Evolutionary conservation across 2,113 vertebrate species (phyloP).

Genomic region (Malaclemys terrapin): DNA sequence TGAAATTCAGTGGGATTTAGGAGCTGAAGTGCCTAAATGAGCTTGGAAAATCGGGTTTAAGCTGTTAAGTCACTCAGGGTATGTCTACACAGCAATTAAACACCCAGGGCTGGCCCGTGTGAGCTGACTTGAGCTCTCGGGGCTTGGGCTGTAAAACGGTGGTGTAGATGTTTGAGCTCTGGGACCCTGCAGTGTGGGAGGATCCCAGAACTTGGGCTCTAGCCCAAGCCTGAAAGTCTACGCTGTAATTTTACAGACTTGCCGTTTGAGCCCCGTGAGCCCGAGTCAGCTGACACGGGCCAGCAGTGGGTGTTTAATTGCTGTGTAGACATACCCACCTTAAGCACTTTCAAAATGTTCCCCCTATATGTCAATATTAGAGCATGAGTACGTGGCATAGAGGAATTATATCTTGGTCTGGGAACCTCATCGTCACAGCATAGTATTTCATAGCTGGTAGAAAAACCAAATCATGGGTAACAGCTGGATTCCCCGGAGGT

Average conservation of each 20-base stretch:
- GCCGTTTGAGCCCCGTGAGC: too few species aligned
- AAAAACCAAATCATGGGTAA: accelerated
- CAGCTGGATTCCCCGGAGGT: not conserved
- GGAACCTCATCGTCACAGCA: not conserved
- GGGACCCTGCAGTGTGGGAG: not conserved
- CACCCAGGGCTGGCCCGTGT: too few species aligned
- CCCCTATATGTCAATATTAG: not conserved
- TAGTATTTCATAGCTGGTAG: not conserved
- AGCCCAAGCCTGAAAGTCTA: too few species aligned
- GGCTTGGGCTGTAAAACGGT: too few species aligned
- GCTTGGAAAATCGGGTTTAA: too few species aligned
- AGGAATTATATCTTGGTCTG: not conserved
- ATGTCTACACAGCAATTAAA: too few species aligned
- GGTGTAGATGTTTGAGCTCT: not conserved
- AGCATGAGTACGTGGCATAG: not conserved
- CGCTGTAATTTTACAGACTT: not conserved
- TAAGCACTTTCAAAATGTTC: not conserved
- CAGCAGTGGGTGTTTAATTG: too few species aligned
- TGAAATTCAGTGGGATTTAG: too few species aligned
- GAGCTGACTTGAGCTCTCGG: too few species aligned
- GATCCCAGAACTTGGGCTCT: too few species aligned
- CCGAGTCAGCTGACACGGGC: not conserved
- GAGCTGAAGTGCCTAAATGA: too few species aligned
- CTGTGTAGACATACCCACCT: not conserved
- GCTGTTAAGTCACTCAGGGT: too few species aligned